Conservation (phyloP, 2,113 vertebrate species). For the Neopipo cinnamomea region DNA sequence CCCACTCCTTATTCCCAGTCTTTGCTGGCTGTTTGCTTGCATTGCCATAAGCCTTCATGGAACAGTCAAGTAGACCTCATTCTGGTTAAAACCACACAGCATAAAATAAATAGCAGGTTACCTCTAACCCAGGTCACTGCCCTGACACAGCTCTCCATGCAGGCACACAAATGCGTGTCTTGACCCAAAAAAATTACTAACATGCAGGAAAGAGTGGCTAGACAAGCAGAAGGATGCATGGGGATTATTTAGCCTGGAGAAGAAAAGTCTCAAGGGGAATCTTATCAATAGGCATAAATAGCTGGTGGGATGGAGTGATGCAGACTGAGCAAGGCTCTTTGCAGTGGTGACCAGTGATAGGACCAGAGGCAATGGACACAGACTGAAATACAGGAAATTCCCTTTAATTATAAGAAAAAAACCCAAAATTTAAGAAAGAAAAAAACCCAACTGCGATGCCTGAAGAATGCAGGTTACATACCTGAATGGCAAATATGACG, state of each 20-base stretch:
- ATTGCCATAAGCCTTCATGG: background rate
- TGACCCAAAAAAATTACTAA: background rate
- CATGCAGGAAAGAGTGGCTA: background rate
- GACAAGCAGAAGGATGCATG: background rate
- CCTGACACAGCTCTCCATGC: background rate
- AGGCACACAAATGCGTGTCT: background rate
- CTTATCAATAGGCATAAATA: background rate
- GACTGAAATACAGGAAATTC: background rate
- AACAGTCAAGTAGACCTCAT: background rate
- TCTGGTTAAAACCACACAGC: background rate
- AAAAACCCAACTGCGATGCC: background rate
- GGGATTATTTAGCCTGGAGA: background rate
- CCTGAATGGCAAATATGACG: background rate
- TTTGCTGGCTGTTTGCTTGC: background rate
- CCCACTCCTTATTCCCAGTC: background rate
- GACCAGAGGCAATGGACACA: background rate
- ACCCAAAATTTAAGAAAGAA: background rate
- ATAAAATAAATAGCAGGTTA: background rate
- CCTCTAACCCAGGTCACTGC: background rate
- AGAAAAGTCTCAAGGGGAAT: background rate
- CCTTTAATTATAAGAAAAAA: background rate
- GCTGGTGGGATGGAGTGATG: background rate
- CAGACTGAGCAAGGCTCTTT: background rate
- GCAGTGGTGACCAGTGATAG: background rate
- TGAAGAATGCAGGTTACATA: background rate